Base-by-base conservation (phyloP, 2,113 vertebrate species). In the Halcyon malimbica region DNA sequence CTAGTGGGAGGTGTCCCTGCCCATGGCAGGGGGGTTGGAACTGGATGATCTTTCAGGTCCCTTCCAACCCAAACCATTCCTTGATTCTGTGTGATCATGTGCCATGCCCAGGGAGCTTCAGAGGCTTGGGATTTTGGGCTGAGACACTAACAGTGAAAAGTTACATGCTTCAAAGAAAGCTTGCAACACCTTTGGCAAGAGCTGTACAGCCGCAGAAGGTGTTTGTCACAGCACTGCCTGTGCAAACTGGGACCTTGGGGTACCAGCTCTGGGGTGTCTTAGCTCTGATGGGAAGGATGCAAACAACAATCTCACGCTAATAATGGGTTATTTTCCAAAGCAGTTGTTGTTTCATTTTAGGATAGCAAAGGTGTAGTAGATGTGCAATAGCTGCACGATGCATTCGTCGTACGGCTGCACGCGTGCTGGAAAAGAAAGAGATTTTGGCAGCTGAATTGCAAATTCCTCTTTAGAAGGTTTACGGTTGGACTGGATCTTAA, bases 281-380 rank as follows among this genome's bases (percentile, higher is more conserved):
- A 7, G 31, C 26, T n/a, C 51, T 48, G n/a, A 19, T 35, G 60
- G 83, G 67, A 78, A 69, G 41, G 62, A 9, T 54, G 9, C 62
- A 19, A 29, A 9, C 41, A 25, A 4, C 0, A 1, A 15, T 17
- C 31, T 23, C 21, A 6, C 28, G n/a, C 62, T 73, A 3, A 4
- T 25, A 23, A 42, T 33, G 46, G 16, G 2, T 39, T 2, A 1
- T 33, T 64, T 83, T 20, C 71, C 71, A 68, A 8, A 63, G 71
- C 29, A 53, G 5, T 39, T 63, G 5, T 19, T 7, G 2, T 29
- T 71, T 33, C 13, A 2, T 7, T 17, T 75, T 19, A 35, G 67
- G 71, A 37, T 42, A 29, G 53, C 57, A 29, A 25, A 82, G 26
- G 46, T 51, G 46, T 62, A 28, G 65, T 23, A 6, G 16, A 13